Evolutionary conservation across 2,888 invertebrate genomes (phyloP).

Genomic region (Azorinus chamasolen): DNA sequence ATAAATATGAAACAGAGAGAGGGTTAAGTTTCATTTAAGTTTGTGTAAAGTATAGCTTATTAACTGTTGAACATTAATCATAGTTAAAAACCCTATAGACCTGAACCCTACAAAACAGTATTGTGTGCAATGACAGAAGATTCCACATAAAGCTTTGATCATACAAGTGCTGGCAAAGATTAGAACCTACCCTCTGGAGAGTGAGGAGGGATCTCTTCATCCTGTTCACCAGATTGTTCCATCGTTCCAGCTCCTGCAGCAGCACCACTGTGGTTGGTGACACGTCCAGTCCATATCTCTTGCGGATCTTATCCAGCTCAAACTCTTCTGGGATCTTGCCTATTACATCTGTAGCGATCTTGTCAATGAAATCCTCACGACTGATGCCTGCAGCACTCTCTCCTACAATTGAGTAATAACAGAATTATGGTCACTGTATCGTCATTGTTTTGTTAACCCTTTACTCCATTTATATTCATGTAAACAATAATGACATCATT

Average conservation of each 20-base stretch:
- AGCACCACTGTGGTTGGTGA: conserved; percentile 95
- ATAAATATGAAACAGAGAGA: too few species aligned
- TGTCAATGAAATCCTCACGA: conserved; percentile 94
- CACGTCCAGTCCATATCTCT: conserved; percentile 92
- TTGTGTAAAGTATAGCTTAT: too few species aligned
- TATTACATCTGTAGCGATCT: conserved; percentile 92
- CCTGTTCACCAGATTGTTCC: conserved; percentile 91
- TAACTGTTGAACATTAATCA: too few species aligned
- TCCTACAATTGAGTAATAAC: conserved; percentile 87
- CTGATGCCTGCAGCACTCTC: conserved; percentile 91
- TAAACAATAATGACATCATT: too few species aligned
- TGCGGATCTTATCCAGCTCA: conserved; percentile 93
- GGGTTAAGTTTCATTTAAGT: too few species aligned
- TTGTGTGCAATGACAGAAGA: too few species aligned
- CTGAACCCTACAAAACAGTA: too few species aligned
- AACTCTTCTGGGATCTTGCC: conserved; percentile 91
- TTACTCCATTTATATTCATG: too few species aligned
- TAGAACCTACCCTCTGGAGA: conserved; percentile 87
- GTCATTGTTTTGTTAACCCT: too few species aligned
- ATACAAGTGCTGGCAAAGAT: too few species aligned
- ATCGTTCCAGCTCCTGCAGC: conserved; percentile 94
- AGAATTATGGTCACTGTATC: background rate
- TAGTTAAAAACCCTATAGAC: too few species aligned
- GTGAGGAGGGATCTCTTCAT: conserved; percentile 91
- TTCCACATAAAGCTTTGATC: too few species aligned